These are phyloP conservation scores for Poecile montanus DNA, from an alignment of 2,797 vertebrate genomes.

Conservation along the genomic window DNA sequence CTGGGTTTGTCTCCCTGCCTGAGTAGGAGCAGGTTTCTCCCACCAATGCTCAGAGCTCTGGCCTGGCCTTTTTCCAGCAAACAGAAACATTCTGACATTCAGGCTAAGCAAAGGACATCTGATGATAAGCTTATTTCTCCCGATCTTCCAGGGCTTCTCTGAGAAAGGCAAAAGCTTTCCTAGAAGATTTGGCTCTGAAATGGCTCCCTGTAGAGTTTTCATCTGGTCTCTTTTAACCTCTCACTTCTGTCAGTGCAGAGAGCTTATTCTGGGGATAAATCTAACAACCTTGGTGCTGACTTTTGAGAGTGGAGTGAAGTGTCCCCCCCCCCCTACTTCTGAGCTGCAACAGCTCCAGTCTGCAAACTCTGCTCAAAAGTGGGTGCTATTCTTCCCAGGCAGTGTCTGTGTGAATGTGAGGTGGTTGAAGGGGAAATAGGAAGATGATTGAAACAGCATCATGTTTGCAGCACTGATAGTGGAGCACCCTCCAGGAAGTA, in stretches of 20 bases:
- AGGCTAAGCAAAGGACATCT: neutral
- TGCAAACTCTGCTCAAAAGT: neutral
- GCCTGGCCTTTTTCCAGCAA: neutral
- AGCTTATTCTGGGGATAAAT: neutral
- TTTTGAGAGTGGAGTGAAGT: neutral
- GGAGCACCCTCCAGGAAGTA: neutral
- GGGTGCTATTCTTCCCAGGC: neutral
- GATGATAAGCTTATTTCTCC: neutral
- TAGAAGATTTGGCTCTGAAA: neutral
- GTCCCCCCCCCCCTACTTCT: neutral
- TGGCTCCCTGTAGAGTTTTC: neutral
- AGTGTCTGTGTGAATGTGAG: neutral
- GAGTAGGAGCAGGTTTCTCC: neutral
- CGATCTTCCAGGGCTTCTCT: neutral
- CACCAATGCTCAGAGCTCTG: neutral
- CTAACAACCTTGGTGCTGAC: neutral
- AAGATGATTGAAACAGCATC: neutral
- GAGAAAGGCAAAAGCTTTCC: neutral
- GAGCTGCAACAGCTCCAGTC: neutral
- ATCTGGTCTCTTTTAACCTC: neutral
- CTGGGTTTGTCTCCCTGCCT: neutral
- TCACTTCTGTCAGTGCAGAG: neutral
- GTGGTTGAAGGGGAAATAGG: neutral
- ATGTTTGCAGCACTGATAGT: neutral
- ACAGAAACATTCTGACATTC: neutral